Base-by-base conservation (phyloP, 1,140 invertebrate genomes). In the Drosophila micromelanica region DNA sequence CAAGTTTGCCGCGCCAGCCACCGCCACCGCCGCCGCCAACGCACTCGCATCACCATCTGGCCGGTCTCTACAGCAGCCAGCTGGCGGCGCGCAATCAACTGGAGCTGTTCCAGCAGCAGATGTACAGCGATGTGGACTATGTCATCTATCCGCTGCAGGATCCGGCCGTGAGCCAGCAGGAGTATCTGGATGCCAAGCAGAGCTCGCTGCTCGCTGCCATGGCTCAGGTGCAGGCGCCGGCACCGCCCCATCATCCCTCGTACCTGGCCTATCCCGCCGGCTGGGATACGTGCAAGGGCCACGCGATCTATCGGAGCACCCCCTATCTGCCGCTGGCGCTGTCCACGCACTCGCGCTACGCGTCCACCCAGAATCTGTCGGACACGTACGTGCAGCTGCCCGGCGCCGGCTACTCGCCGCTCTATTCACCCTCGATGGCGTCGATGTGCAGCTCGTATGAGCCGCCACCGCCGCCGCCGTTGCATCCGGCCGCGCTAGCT, bases 101-200 rank as follows among this genome's bases (percentile, higher is more conserved):
- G 55, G 96, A 96, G 75, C 95, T 96, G 69, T 97, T 97, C 78
- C 95, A 97, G 80, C 96, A 97, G 78, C 96, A 97, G 80, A 93
- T 97, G 13, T 97, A 97, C 75, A 97, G 96, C 38, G 97, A 97
- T 78, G 96, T 97, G 5, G 97, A 98, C 90, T 98, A 97, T 81
- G 97, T 97, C 0, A 96, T 97, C 90, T 98, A 97, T 84, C 97
- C 97, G 0, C 91, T 97, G 49, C 96, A 97, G 92, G 97, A 98
- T 92, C 96, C 97, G 17, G 95, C 96, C 0, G 94, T 97, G 15
- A 97, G 96, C 63, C 96, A 97, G 90, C 96, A 97, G 91, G 97
- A 98, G 89, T 98, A 98, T 91, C 94, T 97, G 75, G 97, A 97
- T 79, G 96, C 96, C 6, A 97, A 97, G 85, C 94, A 96, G 80